Evolutionary conservation across 2,888 invertebrate species (phyloP).

Genomic region (Aphelenchoides bicaudatus): DNA sequence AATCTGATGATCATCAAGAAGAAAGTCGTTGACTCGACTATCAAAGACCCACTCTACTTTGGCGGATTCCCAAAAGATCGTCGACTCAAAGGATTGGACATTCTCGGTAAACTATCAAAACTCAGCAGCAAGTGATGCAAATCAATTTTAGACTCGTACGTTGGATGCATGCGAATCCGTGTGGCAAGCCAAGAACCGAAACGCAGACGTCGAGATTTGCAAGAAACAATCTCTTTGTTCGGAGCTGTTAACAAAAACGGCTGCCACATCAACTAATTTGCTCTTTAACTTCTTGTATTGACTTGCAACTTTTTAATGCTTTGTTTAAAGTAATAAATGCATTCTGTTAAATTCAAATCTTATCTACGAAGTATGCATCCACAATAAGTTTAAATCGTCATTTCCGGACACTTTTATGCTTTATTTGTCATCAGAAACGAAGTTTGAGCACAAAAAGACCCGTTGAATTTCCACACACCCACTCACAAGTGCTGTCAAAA

Average conservation of each 20-base stretch:
- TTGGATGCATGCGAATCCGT: conserved; percentile 55
- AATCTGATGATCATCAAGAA: conserved; percentile 70
- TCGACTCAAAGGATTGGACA: conserved; percentile 44
- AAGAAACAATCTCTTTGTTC: conserved; percentile 41
- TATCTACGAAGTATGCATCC: no score
- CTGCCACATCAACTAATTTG: conserved; percentile 53
- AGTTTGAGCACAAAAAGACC: no score
- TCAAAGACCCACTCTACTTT: conserved; percentile 79
- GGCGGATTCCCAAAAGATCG: conserved; percentile 75
- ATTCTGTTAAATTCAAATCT: conserved; percentile 1
- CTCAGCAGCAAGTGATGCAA: conserved; percentile 23
- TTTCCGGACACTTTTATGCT: no score
- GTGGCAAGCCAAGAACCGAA: conserved; percentile 44
- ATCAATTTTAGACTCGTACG: conserved; percentile 46
- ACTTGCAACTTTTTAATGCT: no score
- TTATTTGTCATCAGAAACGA: no score
- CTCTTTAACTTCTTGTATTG: no score
- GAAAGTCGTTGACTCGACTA: conserved; percentile 72
- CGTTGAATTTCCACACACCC: no score
- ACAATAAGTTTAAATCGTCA: no score
- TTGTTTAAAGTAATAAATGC: conserved; percentile 18
- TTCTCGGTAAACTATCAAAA: conserved; percentile 37
- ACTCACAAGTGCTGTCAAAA: no score
- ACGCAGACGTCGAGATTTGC: conserved; percentile 26
- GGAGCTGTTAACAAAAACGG: conserved; percentile 46